Base-by-base conservation (phyloP, 1,140 invertebrate species). In the Megalonaias nervosa region DNA sequence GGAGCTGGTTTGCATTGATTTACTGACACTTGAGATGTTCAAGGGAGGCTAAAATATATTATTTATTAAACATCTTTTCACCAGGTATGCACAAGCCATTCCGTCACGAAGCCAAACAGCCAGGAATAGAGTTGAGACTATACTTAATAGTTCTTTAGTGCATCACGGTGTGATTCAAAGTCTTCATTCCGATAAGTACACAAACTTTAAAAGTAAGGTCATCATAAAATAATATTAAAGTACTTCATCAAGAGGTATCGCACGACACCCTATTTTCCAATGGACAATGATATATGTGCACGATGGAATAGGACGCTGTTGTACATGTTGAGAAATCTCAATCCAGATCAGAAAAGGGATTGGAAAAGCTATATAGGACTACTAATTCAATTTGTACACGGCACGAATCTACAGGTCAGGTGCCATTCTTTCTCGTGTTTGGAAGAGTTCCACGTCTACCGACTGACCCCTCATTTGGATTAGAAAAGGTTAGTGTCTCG, bases 41-140 rank as follows among this genome's bases (percentile, higher is more conserved):
- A 79, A 74, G 66, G 77, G 77, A 11, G 56, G 60, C 13, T 73
- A 61, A 13, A 67, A 73, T 59, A 79, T 79, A 13, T 56, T 78
- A 67, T 67, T 81, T 6, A 67, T 81, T 16, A 79, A 76, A 21
- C 76, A 81, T 64, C 64, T 72, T 58, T 79, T 74, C 65, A 82
- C 74, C 0, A 80, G 66, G 66, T 82, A 71, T 67, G 65, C 81
- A 17, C 16, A 56, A 38, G 81, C 74, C 2, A 71, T 80, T n/a
- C 71, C 79, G 59, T 77, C 81, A 26, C 73, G 64, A 19, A 80
- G 74, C 26, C 76, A 79, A 60, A 79, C 80, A 48, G 76, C 71
- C 31, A 75, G 64, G 58, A 75, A 72, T 31, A 81, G 76, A 2
- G 72, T 77, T 26, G 68, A 75, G 57, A 57, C 67, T 13, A 65